Percentiles rank a stretch among this genome's conserved stretches.
Conservation (phyloP, 2,888 invertebrate species). For the Epistrophe eligans region DNA sequence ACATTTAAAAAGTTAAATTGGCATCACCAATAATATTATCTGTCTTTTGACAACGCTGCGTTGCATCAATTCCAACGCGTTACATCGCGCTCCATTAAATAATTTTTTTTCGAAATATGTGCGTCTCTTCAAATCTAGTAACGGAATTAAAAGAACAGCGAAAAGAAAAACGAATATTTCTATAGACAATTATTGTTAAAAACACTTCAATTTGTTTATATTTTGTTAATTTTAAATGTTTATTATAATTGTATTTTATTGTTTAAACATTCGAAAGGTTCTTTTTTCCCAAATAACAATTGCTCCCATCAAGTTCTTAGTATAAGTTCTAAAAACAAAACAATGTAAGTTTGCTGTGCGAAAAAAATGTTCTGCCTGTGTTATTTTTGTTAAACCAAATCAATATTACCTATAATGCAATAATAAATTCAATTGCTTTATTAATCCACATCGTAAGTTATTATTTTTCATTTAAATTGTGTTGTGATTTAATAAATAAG, state of each 20-base stretch:
- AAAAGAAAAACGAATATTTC: background rate
- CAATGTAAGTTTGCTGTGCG: conserved; percentile 14
- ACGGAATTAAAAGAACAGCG: background rate
- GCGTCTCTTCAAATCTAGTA: background rate
- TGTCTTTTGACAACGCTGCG: too few species aligned
- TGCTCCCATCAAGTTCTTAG: background rate
- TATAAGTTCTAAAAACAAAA: conserved; percentile 11
- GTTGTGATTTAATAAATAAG: background rate
- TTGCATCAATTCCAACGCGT: too few species aligned
- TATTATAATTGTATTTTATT: background rate
- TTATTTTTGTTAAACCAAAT: background rate
- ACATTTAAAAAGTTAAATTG: too few species aligned
- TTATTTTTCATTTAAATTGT: background rate
- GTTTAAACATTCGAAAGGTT: background rate
- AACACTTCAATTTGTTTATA: background rate
- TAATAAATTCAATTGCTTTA: background rate
- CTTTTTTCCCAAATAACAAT: background rate
- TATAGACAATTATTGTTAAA: background rate
- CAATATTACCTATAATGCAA: background rate
- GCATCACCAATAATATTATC: too few species aligned
- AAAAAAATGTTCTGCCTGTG: background rate
- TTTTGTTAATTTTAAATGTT: background rate
- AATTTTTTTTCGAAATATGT: background rate
- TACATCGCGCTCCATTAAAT: too few species aligned
- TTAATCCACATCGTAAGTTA: background rate